Percentiles rank a stretch among this genome's conserved stretches.
Conservation (phyloP, 2,113 vertebrate species). For the Halichoerus grypus region DNA sequence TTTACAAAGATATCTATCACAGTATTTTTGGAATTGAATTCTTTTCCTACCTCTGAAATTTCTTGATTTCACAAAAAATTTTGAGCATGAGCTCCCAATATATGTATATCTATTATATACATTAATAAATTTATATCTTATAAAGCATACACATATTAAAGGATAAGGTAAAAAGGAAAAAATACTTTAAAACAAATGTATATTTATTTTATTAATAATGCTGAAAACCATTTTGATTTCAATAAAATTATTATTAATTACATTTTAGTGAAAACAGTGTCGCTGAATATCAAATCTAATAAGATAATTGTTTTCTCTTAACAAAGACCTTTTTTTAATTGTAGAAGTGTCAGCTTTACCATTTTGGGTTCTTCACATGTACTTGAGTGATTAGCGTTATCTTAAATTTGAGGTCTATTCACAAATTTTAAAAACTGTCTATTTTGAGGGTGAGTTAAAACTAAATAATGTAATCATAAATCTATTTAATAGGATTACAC, state of each 20-base stretch:
- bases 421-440: background rate
- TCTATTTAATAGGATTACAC: background rate
- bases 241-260: slow-evolving; percentile 8
- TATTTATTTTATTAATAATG: slow-evolving; percentile 34
- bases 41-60: background rate
- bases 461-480: background rate
- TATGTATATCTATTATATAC: background rate
- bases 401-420: slow-evolving; percentile 23
- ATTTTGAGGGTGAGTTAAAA: slow-evolving; percentile 12
- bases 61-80: slow-evolving; percentile 7
- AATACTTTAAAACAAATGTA: background rate
- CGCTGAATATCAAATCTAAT: background rate
- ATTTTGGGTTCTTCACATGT: background rate
- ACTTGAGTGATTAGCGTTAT: background rate
- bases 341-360: background rate
- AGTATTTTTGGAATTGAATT: background rate
- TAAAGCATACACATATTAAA: background rate
- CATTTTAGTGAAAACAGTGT: background rate
- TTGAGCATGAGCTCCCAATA: background rate
- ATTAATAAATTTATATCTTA: background rate
- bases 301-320: background rate
- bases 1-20: background rate
- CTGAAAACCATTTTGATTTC: background rate
- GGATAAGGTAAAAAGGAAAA: background rate
- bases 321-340: background rate